phyloP scores from a whole-genome alignment of 2,113 vertebrate species.

The Nycticryphes semicollaris region DNA sequence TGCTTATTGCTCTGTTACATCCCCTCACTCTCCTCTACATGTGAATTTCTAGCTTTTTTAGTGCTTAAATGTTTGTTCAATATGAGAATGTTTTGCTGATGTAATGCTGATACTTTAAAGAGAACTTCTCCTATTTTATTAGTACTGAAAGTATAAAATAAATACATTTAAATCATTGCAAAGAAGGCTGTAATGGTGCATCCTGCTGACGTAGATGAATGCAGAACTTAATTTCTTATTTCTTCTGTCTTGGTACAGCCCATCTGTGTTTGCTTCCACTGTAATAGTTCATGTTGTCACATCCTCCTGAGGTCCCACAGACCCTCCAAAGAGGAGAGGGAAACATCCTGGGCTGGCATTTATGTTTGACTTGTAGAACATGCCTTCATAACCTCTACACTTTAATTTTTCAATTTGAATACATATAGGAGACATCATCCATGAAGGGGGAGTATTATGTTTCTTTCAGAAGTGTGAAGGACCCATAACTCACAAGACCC shows the following conservation, averaged over 20 bases:
- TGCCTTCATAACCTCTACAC: not conserved
- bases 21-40: not conserved
- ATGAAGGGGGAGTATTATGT: slow-evolving; percentile 19
- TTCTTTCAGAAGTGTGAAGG: slow-evolving; percentile 38
- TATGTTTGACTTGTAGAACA: not conserved
- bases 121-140: not conserved
- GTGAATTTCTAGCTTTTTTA: not conserved
- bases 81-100: not conserved
- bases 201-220: not conserved
- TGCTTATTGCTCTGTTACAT: not conserved
- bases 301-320: not conserved
- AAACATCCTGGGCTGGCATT: not conserved
- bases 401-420: slow-evolving; percentile 45
- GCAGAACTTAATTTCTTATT: slow-evolving; percentile 20
- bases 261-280: not conserved
- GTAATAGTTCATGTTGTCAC: slow-evolving; percentile 1
- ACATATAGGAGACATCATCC: not conserved
- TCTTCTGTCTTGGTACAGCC: not conserved
- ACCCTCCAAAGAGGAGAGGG: not conserved
- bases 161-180: not conserved
- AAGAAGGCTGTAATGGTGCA: not conserved
- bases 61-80: not conserved
- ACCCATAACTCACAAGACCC: slow-evolving; percentile 18
- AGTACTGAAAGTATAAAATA: slow-evolving; percentile 16
- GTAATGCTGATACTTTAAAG: not conserved